These are phyloP conservation scores for Trissolcus basalis DNA, from an alignment of 1,140 invertebrate genomes.

Conservation along the genomic window DNA sequence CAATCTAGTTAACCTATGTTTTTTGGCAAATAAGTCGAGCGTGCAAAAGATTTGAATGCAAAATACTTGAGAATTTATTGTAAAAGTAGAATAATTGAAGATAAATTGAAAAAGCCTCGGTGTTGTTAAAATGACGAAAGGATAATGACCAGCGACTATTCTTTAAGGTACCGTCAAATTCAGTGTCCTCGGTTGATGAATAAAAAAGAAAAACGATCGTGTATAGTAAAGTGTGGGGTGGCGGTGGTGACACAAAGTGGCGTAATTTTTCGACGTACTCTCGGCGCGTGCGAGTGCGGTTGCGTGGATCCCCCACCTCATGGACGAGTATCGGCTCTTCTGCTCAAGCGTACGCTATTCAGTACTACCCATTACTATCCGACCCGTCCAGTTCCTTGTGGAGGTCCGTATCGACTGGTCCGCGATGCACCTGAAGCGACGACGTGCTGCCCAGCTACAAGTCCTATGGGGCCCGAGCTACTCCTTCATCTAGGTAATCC, in stretches of 20 bases:
- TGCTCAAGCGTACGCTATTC: constrained; percentile 53
- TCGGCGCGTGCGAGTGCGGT: constrained; percentile 32
- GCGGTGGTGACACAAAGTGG: constrained; percentile 45
- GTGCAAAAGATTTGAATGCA: too few species aligned
- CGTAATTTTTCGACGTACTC: constrained; percentile 49
- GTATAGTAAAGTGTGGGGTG: constrained; percentile 18
- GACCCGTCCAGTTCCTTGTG: constrained; percentile 44
- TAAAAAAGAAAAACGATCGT: constrained; percentile 52
- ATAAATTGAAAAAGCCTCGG: too few species aligned
- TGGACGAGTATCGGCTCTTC: constrained; percentile 34
- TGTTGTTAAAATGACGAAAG: too few species aligned
- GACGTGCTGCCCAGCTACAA: constrained; percentile 12
- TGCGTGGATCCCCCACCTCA: constrained; percentile 37
- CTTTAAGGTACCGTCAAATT: too few species aligned
- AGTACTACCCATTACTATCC: constrained; percentile 50
- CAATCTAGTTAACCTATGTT: too few species aligned
- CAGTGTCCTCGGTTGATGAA: constrained; percentile 27
- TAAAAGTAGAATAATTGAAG: too few species aligned
- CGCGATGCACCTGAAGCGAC: constrained; percentile 39
- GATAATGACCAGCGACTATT: too few species aligned
- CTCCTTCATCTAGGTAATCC: constrained; percentile 28
- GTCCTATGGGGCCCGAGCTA: constrained; percentile 25
- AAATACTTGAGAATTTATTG: too few species aligned
- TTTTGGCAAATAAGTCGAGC: too few species aligned
- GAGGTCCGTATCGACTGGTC: constrained; percentile 48